Percentiles rank a stretch among this genome's conserved stretches.
These are phyloP conservation scores for Siphonodentalium dalli DNA, from an alignment of 2,888 invertebrate genomes.

Conservation along the genomic window DNA sequence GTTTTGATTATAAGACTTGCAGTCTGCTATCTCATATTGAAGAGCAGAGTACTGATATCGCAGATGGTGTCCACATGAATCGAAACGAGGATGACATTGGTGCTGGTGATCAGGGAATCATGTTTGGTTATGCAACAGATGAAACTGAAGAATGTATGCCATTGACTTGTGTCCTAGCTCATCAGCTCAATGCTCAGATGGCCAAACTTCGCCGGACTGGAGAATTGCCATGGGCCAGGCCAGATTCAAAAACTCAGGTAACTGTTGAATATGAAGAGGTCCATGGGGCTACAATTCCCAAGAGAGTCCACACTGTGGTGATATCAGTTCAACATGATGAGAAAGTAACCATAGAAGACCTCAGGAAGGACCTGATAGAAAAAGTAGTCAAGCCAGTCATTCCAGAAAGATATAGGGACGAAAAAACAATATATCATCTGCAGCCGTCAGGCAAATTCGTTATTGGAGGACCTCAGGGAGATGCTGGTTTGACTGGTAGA, in stretches of 20 bases:
- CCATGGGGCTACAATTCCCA: conserved; percentile 91
- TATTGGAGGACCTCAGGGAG: conserved; percentile 97
- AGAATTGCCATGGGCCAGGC: conserved; percentile 56
- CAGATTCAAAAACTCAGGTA: conserved; percentile 61
- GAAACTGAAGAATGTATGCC: conserved; percentile 64
- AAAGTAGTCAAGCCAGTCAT: conserved; percentile 93
- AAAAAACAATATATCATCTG: conserved; percentile 91
- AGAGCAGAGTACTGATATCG: conserved; percentile 53
- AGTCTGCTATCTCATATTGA: conserved; percentile 95
- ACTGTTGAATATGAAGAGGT: conserved; percentile 91
- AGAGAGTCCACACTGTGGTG: conserved; percentile 95
- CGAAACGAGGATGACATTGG: conserved; percentile 46
- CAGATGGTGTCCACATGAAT: conserved; percentile 79
- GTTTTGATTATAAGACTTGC: conserved; percentile 99
- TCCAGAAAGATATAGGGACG: conserved; percentile 89
- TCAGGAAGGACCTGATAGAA: conserved; percentile 83
- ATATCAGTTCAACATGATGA: conserved; percentile 98
- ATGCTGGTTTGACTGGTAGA: conserved; percentile 95
- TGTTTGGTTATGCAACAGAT: conserved; percentile 65
- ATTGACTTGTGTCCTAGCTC: conserved; percentile 58
- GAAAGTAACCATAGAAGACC: conserved; percentile 82
- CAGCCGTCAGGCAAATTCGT: conserved; percentile 96
- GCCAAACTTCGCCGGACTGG: conserved; percentile 55
- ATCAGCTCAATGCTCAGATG: conserved; percentile 55
- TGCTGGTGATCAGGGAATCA: conserved; percentile 60